Percentiles rank a stretch among this genome's conserved stretches.
phyloP scores from a whole-genome alignment of 2,113 vertebrate genomes.

The Ictalurus punctatus region DNA sequence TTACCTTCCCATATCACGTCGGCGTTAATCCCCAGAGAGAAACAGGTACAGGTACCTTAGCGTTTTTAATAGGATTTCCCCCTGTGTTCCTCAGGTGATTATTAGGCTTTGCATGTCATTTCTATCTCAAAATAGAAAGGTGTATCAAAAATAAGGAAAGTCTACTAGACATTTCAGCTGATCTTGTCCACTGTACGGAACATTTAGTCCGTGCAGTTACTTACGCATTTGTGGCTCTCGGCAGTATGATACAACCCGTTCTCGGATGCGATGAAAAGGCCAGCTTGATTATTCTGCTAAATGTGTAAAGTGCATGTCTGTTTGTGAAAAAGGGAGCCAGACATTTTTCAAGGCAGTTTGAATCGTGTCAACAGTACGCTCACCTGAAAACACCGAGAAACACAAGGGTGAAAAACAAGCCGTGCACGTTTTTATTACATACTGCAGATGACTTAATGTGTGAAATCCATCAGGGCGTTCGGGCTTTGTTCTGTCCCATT shows the following conservation, averaged over 20 bases:
- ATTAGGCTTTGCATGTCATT: slow-evolving; percentile 57
- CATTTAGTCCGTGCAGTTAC: background rate
- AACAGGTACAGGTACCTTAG: slow-evolving; percentile 73
- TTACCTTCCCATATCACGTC: slow-evolving; percentile 74
- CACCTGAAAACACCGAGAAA: background rate
- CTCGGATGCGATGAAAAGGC: background rate
- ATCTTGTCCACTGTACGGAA: background rate
- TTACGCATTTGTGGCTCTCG: background rate
- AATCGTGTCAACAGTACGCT: background rate
- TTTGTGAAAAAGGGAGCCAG: background rate
- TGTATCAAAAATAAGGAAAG: slow-evolving; percentile 29
- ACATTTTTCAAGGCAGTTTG: background rate
- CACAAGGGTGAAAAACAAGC: background rate
- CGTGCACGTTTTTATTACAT: slow-evolving; percentile 35
- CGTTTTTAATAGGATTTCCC: slow-evolving; percentile 68
- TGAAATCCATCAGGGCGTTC: slow-evolving; percentile 75
- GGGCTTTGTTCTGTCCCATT: slow-evolving; percentile 85
- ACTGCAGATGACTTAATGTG: slow-evolving; percentile 74
- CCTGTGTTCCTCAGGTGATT: slow-evolving; percentile 66
- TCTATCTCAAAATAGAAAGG: slow-evolving; percentile 55
- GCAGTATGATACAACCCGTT: background rate
- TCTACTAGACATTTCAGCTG: background rate
- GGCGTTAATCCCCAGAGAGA: slow-evolving; percentile 78
- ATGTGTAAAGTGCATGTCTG: slow-evolving; percentile 23
- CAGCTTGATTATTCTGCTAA: slow-evolving; percentile 3